A percentile compares a stretch with the other conserved stretches of the same genome.
Conservation (phyloP, 2,888 invertebrate genomes). For the Eledone cirrhosa region DNA sequence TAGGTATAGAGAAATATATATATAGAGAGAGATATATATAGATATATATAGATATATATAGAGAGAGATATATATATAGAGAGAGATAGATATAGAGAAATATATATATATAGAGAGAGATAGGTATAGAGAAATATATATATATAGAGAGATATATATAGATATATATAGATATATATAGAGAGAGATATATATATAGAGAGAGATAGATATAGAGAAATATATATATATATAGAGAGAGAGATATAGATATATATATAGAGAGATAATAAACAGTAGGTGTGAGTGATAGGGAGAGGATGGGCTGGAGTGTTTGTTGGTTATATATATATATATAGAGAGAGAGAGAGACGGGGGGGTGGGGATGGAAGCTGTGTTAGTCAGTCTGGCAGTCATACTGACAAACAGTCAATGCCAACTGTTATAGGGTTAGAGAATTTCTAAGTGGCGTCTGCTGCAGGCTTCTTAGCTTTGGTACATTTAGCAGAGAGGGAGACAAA, state of each 20-base stretch:
- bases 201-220: neutral
- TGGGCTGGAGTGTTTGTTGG: neutral
- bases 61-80: neutral
- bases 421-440: neutral
- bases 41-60: neutral
- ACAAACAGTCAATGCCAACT: neutral
- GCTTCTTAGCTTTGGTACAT: too few species aligned
- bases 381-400: neutral
- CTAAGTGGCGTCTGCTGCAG: neutral
- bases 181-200: neutral
- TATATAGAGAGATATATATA: too few species aligned
- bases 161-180: too few species aligned
- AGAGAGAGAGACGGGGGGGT: conserved; percentile 9
- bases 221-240: neutral
- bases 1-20: too few species aligned
- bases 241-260: neutral
- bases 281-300: neutral
- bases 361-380: neutral
- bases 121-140: neutral
- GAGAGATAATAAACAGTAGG: neutral
- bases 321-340: neutral
- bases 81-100: neutral
- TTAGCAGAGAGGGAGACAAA: too few species aligned
- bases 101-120: neutral
- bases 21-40: neutral